Evolutionary conservation across 2,888 invertebrate genomes (phyloP).

Genomic region (Gerris lacustris): DNA sequence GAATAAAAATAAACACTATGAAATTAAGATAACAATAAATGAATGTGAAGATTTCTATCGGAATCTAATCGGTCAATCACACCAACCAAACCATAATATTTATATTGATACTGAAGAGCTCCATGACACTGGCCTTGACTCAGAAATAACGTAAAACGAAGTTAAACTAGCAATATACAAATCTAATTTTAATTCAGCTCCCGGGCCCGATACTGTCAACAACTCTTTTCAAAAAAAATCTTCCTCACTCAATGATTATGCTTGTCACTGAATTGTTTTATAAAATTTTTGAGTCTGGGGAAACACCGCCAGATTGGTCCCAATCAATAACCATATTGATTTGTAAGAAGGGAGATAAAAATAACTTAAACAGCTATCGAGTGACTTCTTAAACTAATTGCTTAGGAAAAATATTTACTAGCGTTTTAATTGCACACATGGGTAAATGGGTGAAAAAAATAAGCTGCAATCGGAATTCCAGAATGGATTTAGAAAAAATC

Average conservation of each 20-base stretch:
- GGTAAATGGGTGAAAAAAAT: not conserved
- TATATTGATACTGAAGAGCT: no score
- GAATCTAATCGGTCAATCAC: not conserved
- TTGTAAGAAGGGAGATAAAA: constrained; percentile 7
- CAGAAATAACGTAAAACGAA: not conserved
- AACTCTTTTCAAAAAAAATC: not conserved
- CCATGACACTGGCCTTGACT: not conserved
- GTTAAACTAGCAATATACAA: not conserved
- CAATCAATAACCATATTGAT: not conserved
- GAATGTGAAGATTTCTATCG: no score
- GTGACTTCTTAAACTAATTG: not conserved
- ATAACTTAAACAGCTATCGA: not conserved
- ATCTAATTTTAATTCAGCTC: not conserved
- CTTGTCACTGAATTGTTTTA: no score
- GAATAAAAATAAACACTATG: no score
- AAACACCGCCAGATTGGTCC: no score
- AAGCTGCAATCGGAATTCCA: no score
- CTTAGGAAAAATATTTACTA: not conserved
- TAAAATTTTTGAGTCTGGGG: no score
- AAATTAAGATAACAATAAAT: no score
- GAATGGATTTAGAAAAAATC: no score
- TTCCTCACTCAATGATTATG: not conserved
- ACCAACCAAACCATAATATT: no score
- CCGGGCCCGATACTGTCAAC: no score
- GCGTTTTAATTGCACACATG: not conserved